Conservation (phyloP, 2,888 invertebrate species). For the Plagodis pulveraria region DNA sequence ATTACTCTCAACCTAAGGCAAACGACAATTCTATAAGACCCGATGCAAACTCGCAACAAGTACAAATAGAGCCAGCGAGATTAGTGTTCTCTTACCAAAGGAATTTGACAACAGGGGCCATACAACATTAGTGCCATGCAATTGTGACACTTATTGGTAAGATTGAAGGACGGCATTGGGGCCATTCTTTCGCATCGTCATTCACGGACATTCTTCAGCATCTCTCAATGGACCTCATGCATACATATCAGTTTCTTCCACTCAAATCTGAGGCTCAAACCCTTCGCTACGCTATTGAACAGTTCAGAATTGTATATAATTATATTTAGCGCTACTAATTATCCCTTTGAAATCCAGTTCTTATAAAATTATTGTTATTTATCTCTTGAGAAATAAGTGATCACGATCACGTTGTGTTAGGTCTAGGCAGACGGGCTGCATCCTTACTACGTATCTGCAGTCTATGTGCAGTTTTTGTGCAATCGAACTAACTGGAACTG, state of each 20-base stretch:
- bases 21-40: slow-evolving; percentile 78
- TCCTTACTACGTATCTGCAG: too few species aligned
- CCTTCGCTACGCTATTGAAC: neutral
- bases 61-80: slow-evolving; percentile 77
- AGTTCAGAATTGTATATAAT: too few species aligned
- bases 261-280: slow-evolving; percentile 14
- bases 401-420: too few species aligned
- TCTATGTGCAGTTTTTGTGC: too few species aligned
- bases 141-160: slow-evolving; percentile 69
- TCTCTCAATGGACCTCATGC: slow-evolving; percentile 38
- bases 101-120: slow-evolving; percentile 69
- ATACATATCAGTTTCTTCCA: slow-evolving; percentile 32
- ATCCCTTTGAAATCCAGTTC: too few species aligned
- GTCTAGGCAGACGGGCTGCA: too few species aligned
- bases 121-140: slow-evolving; percentile 66
- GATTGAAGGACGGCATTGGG: slow-evolving; percentile 51
- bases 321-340: too few species aligned
- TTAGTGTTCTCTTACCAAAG: slow-evolving; percentile 70
- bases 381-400: too few species aligned
- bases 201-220: slow-evolving; percentile 39
- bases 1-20: slow-evolving; percentile 74
- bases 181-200: slow-evolving; percentile 54
- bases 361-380: too few species aligned
- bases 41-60: slow-evolving; percentile 79
- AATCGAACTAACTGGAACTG: too few species aligned